Evolutionary conservation across 2,888 invertebrate species (phyloP).

Genomic region (Ferdinandea cuprea): DNA sequence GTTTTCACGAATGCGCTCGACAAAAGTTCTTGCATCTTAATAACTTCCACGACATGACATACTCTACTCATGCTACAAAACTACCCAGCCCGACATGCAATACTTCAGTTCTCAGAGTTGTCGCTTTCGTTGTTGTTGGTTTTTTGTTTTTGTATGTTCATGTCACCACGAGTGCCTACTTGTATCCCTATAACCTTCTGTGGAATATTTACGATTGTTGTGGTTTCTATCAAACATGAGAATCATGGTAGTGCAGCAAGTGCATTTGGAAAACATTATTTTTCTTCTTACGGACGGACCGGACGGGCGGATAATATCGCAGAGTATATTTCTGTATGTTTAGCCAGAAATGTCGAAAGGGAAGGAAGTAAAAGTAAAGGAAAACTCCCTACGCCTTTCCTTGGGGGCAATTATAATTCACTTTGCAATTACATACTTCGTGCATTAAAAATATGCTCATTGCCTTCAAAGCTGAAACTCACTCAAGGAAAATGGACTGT

Average conservation of each 20-base stretch:
- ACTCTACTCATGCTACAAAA: constrained; percentile 1
- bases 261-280: constrained; percentile 20
- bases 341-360: neutral
- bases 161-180: constrained; percentile 22
- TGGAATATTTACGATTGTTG: constrained; percentile 27
- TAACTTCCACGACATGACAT: neutral
- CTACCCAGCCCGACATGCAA: neutral
- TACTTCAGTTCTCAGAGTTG: neutral
- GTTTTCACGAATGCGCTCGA: neutral
- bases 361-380: constrained; percentile 1
- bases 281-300: too few relatives aligned
- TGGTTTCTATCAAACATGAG: constrained; percentile 41
- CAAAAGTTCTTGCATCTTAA: neutral
- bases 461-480: constrained; percentile 6
- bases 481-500: constrained; percentile 5
- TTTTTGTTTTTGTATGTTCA: constrained; percentile 13
- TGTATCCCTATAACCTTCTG: constrained; percentile 14
- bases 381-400: constrained; percentile 21
- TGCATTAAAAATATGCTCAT: constrained; percentile 27
- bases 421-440: constrained; percentile 21
- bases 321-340: constrained; percentile 4
- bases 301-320: constrained; percentile 1
- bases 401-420: constrained; percentile 42
- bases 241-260: constrained; percentile 19
- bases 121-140: too few relatives aligned